Evolutionary conservation across 2,888 invertebrate species (phyloP).

Genomic region (Aethes cnicana): DNA sequence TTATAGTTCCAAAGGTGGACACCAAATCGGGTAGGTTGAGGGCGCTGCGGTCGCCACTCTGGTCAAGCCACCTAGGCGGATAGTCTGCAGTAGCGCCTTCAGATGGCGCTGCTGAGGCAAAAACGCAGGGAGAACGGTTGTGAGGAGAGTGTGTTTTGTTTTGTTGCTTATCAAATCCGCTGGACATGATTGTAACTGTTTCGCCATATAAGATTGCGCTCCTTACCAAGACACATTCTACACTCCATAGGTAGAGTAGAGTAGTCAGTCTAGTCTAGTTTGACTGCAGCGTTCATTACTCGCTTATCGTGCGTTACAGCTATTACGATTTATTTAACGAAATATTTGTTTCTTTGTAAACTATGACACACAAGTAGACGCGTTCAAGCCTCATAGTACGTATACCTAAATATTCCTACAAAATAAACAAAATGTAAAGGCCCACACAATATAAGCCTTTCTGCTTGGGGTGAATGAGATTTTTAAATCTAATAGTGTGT

Average conservation of each 20-base stretch:
- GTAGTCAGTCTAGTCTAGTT: slow-evolving; percentile 19
- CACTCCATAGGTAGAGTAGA: neutral
- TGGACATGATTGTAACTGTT: no score
- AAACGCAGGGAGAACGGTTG: no score
- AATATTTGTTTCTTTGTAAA: slow-evolving; percentile 29
- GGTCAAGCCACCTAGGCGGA: no score
- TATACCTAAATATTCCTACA: slow-evolving; percentile 32
- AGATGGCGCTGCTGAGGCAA: no score
- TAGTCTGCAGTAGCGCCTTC: no score
- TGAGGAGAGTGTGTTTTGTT: no score
- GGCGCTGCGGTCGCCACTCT: no score
- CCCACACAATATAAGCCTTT: slow-evolving; percentile 34
- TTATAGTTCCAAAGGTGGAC: no score
- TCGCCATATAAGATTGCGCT: no score
- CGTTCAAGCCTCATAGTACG: slow-evolving; percentile 32
- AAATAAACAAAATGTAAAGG: slow-evolving; percentile 32
- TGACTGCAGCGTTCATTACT: slow-evolving; percentile 25
- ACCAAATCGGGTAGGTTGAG: no score
- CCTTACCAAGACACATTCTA: no score
- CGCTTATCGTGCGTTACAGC: slow-evolving; percentile 22
- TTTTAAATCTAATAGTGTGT: slow-evolving; percentile 46
- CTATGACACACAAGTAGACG: slow-evolving; percentile 28
- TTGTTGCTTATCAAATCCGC: no score
- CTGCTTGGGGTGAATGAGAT: slow-evolving; percentile 46
- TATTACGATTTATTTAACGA: slow-evolving; percentile 12